Base-by-base conservation (phyloP, 2,797 vertebrate species). In the Lepus oiostolus region DNA sequence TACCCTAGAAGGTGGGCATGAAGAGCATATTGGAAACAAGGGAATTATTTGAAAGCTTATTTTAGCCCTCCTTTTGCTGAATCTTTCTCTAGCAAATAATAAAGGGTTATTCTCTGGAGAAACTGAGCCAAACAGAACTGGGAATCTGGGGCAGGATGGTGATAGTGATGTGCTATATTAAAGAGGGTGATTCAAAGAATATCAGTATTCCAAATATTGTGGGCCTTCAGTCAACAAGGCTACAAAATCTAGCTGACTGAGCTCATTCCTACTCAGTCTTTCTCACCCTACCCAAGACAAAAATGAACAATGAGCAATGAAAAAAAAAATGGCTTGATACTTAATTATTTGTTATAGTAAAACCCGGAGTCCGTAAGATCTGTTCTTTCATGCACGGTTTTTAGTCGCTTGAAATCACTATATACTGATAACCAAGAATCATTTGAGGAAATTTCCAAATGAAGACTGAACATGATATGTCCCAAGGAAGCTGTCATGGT, bases 401-500 rank as follows among this genome's bases (percentile, higher is more conserved):
- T 72, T 19, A 91, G 54, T 77, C 63, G 71, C 38, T 76, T 74
- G 60, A 79, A 85, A 58, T 90, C 42, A 85, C 32, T 8, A 19
- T 90, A 76, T n/a, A 54, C 58, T 70, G 5, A 63, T 21, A 90
- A 52, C 38, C 17, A 88, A 72, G 42, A 74, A 70, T 93, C 30
- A 80, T 76, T 52, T 52, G 62, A 79, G 68, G 42, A 72, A 62
- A 68, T 4, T 9, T 88, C 65, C 62, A 88, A 54, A 50, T 85
- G 38, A 85, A 93, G 82, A 32, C 30, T 70, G n/a, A 87, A 76
- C n/a, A 67, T 76, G 63, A 85, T 93, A 87, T 47, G 58, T 21
- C 11, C 13, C 30, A 28, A 54, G 88, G 63, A 60, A 71, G 8
- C n/a, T 47, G 5, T 52, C 47, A 80, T 74, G 84, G 12, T 87